phyloP scores from a whole-genome alignment of 2,888 invertebrate species.

The Amphipoea lucens region DNA sequence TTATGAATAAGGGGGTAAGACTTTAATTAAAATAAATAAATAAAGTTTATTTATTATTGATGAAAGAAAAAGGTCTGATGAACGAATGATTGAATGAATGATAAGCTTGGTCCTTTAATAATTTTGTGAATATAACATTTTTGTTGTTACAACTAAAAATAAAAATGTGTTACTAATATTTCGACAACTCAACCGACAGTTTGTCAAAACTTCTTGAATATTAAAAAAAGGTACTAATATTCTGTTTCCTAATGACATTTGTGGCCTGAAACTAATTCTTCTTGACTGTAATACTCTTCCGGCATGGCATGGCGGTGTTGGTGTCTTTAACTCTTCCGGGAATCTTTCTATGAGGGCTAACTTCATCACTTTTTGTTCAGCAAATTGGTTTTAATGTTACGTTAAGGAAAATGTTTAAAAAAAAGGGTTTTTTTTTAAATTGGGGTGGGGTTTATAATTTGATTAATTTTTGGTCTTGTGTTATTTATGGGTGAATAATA shows the following conservation, averaged over 20 bases:
- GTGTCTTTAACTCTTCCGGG: constrained; percentile 61
- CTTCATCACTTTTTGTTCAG: constrained; percentile 23
- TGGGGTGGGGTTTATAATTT: constrained; percentile 27
- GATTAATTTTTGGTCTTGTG: constrained; percentile 12
- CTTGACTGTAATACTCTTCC: constrained; percentile 34
- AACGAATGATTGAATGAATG: constrained; percentile 15
- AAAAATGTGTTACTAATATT: constrained; percentile 47
- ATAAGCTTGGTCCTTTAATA: constrained; percentile 31
- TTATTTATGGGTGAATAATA: constrained; percentile 26
- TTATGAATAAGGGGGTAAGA: too few relatives aligned
- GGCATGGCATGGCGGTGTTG: constrained; percentile 79
- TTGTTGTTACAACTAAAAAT: constrained; percentile 28
- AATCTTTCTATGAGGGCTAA: constrained; percentile 31
- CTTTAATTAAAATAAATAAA: neutral
- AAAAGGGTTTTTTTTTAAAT: neutral
- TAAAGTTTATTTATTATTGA: neutral
- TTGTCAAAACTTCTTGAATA: neutral
- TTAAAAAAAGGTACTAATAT: constrained; percentile 34
- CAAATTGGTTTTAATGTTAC: constrained; percentile 16
- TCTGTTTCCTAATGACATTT: constrained; percentile 39
- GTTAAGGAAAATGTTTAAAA: neutral
- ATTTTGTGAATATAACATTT: constrained; percentile 21
- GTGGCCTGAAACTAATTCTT: constrained; percentile 55
- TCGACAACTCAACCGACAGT: neutral
- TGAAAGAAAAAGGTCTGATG: neutral